phyloP scores from a whole-genome alignment of 2,797 vertebrate species.

The Urosaurus nigricauda region DNA sequence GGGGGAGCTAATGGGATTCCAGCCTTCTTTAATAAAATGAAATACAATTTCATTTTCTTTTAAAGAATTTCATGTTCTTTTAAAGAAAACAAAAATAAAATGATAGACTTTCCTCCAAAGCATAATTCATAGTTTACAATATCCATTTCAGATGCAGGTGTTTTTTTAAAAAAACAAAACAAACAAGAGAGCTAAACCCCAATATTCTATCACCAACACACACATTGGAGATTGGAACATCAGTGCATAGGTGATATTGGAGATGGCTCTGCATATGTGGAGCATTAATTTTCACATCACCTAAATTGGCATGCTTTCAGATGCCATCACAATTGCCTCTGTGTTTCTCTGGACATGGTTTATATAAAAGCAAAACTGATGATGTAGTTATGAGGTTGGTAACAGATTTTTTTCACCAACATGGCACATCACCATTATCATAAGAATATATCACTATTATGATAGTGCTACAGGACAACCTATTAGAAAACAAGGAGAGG shows the following conservation, averaged over 20 bases:
- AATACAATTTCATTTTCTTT: not conserved
- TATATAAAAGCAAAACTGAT: not conserved
- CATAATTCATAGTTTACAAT: too few relatives aligned
- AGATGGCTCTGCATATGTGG: not conserved
- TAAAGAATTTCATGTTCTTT: not conserved
- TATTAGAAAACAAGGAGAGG: not conserved
- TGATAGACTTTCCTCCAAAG: too few relatives aligned
- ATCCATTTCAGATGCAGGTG: too few relatives aligned
- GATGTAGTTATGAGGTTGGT: not conserved
- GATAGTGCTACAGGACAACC: not conserved
- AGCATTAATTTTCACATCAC: not conserved
- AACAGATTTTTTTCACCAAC: too few relatives aligned
- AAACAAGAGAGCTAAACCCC: too few relatives aligned
- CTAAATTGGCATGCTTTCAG: not conserved
- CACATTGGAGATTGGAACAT: not conserved
- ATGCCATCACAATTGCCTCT: not conserved
- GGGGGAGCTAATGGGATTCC: too few relatives aligned
- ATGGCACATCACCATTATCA: not conserved
- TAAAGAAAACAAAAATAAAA: not conserved
- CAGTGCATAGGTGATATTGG: not conserved
- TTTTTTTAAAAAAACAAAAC: too few relatives aligned
- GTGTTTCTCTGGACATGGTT: not conserved
- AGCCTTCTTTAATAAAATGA: not conserved
- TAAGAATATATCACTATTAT: not conserved
- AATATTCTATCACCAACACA: too few relatives aligned